Evolutionary conservation across 1,140 invertebrate species (phyloP), one percentile per base, ranked within the genome.

Genomic region (Aethina tumida): DNA sequence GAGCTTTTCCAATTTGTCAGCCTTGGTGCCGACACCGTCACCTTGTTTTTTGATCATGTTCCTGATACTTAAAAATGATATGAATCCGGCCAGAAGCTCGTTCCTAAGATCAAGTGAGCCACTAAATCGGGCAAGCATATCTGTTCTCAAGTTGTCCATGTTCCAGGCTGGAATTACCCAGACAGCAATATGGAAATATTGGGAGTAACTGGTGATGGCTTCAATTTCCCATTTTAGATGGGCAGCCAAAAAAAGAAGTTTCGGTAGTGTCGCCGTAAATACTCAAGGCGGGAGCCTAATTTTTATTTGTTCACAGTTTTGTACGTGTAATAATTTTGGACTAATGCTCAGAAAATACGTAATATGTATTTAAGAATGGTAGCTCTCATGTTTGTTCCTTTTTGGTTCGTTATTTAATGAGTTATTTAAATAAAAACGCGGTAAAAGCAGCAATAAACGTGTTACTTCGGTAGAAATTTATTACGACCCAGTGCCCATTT

Each of bases 201-300:
- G 80, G 5, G 93, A 88, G 62, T 96, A 92, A 18, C 87, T 84
- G 4, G 90, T 85, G 49, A 99, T 97, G 3, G 90, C 91, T 66
- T 96, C 92, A 61, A 90, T 91, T 40, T 89, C 86, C 92, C 92
- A 96, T 58, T 95, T 94, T 1, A 94, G 71, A 2, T 89, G 89
- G 0, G 91, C 91, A 0, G 91, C 88, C 22, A 96, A 68, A 65
- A 94, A 93, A n/a, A n/a, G n/a, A n/a, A n/a, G n/a, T n/a, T n/a
- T n/a, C n/a, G n/a, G n/a, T n/a, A n/a, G n/a, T n/a, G n/a, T n/a
- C n/a, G n/a, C n/a, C n/a, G n/a, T n/a, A n/a, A n/a, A n/a, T n/a
- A n/a, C n/a, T n/a, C n/a, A n/a, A n/a, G n/a, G n/a, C n/a, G n/a
- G n/a, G n/a, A n/a, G n/a, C n/a, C n/a, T n/a, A n/a, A n/a, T n/a